A percentile compares a stretch with the other conserved stretches of the same genome.
phyloP scores from a whole-genome alignment of 2,797 vertebrate species.

The Phrynocephalus vlangalii region DNA sequence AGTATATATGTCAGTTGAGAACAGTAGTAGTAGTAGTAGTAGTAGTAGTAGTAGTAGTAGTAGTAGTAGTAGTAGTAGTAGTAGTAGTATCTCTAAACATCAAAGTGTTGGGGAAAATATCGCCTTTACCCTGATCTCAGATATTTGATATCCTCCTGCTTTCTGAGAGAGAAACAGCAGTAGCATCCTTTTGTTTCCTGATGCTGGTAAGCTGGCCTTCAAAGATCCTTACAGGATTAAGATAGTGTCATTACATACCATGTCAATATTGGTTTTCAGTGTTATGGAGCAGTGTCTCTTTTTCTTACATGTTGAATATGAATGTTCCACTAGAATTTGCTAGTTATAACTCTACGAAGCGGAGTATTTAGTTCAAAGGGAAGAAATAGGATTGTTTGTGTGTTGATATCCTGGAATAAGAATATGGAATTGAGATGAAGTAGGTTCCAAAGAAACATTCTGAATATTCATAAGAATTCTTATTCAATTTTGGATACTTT shows the following conservation, averaged over 20 bases:
- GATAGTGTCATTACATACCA: not conserved
- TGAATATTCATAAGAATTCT: not conserved
- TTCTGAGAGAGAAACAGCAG: not conserved
- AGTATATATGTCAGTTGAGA: slow-evolving; percentile 13
- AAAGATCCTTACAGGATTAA: not conserved
- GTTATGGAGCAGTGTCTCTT: not conserved
- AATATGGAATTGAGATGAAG: not conserved
- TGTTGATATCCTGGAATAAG: not conserved
- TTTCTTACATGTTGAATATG: not conserved
- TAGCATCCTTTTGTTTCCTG: not conserved
- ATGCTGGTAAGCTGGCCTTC: not conserved
- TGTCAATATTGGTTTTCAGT: not conserved
- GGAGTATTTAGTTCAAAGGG: fast-evolving
- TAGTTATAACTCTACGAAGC: not conserved
- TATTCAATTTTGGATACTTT: not conserved
- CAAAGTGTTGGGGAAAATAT: not conserved
- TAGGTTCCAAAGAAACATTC: not conserved
- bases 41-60: too few species aligned
- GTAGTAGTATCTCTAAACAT: not conserved
- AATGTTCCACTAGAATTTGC: not conserved
- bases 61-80: too few species aligned
- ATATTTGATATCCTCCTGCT: not conserved
- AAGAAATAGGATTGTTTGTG: not conserved
- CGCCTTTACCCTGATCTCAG: not conserved
- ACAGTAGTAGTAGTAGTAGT: not conserved